Evolutionary conservation across 2,797 vertebrate species (phyloP).

Genomic region (Crenichthys baileyi): DNA sequence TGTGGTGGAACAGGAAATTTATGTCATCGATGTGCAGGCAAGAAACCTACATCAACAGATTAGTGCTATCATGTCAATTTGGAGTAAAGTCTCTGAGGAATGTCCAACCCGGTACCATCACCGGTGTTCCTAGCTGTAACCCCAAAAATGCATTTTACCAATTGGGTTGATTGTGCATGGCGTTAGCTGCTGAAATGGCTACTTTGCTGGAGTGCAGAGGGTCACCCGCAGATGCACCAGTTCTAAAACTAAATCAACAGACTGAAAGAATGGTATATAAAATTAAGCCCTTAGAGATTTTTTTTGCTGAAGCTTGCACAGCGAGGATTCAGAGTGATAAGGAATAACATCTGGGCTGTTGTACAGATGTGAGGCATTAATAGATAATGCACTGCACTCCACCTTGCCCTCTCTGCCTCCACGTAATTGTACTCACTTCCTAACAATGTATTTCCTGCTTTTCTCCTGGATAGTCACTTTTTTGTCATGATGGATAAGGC

Average conservation of each 20-base stretch:
- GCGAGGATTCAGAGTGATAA: slow-evolving; percentile 17
- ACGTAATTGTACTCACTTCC: slow-evolving; percentile 24
- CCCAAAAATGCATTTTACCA: not conserved
- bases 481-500: slow-evolving; percentile 59
- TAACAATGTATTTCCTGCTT: slow-evolving; percentile 47
- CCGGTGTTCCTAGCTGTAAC: not conserved
- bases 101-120: not conserved
- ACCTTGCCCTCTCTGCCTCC: slow-evolving; percentile 27
- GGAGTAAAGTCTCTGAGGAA: not conserved
- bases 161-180: slow-evolving; percentile 10
- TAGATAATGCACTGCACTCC: slow-evolving; percentile 39
- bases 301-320: slow-evolving; percentile 29
- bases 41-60: too few relatives aligned
- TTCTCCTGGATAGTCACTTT: slow-evolving; percentile 60
- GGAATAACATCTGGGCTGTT: slow-evolving; percentile 43
- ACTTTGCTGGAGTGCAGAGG: slow-evolving; percentile 14
- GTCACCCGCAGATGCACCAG: slow-evolving; percentile 25
- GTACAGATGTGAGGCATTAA: slow-evolving; percentile 41
- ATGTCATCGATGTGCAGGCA: not conserved
- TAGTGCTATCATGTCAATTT: not conserved
- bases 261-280: slow-evolving; percentile 21
- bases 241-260: slow-evolving; percentile 46
- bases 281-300: slow-evolving; percentile 13
- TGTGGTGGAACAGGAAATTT: not conserved
- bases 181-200: slow-evolving; percentile 1